Evolutionary conservation across 2,888 invertebrate genomes (phyloP).

Genomic region (Alviniconcha strummeri): DNA sequence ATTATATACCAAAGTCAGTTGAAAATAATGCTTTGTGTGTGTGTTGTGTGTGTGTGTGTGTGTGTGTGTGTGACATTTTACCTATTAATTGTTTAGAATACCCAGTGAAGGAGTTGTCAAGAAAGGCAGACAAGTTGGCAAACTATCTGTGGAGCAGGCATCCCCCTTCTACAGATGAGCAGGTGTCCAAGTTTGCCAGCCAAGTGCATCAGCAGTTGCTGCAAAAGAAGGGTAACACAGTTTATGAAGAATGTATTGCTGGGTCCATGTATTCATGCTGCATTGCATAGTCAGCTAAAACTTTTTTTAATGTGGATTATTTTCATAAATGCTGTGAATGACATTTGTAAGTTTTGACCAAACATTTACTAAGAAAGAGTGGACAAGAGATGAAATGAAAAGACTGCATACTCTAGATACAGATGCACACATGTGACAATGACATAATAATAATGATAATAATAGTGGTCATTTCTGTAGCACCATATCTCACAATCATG

Average conservation of each 20-base stretch:
- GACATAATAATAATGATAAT: no score
- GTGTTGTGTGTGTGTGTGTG: not conserved
- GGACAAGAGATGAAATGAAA: no score
- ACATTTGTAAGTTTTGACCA: not conserved
- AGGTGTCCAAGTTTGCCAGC: slow-evolving; percentile 24
- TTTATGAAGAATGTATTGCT: not conserved
- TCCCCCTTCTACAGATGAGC: slow-evolving; percentile 35
- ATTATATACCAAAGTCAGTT: no score
- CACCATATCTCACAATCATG: no score
- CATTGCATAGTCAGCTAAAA: no score
- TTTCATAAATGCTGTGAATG: not conserved
- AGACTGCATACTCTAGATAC: no score
- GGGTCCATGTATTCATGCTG: no score
- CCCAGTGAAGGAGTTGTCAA: slow-evolving; percentile 36
- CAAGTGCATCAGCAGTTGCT: slow-evolving; percentile 33
- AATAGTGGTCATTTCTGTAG: no score
- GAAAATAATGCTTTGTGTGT: not conserved
- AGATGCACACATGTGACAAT: no score
- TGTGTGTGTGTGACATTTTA: no score
- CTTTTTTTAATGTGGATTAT: not conserved
- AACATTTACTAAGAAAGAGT: not conserved
- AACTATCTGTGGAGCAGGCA: slow-evolving; percentile 42
- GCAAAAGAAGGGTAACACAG: slow-evolving; percentile 23
- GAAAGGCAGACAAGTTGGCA: slow-evolving; percentile 39
- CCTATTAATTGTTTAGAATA: slow-evolving; percentile 33